Base-by-base conservation (phyloP, 1,140 invertebrate species). In the Sweltsa coloradensis region DNA sequence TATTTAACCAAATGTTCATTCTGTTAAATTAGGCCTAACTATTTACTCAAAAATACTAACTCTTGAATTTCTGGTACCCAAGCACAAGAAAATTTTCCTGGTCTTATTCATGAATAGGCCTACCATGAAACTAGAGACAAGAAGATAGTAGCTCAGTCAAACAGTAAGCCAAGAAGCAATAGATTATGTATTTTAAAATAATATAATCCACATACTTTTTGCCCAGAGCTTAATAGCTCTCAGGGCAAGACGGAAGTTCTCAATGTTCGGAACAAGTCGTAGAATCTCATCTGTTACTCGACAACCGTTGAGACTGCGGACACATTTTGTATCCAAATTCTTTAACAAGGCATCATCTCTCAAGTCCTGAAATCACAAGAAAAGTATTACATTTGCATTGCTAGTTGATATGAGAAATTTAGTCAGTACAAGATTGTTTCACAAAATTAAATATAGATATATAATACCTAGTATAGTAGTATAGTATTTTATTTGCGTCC, bases 271-370 rank as follows among this genome's bases (percentile, higher is more conserved):
- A 55, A 99, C 95, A 31, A 97, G 70, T 45, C 89, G 76, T 5
- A 99, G 65, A 60, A 99, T 99, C 70, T 98, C 94, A 69, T 99
- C 96, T 0, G 97, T 99, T 0, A 99, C 97, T 46, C 96, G 76
- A 60, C 92, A 98, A 41, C 95, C 96, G 69, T 99, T 99, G 14
- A 99, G 73, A 64, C 93, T 97, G 42, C 95, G 69, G 0, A 99
- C 93, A 71, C 92, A 96, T 60, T 96, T 95, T 60, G 83, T 85
- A 69, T 98, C 93, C 25, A 99, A 68, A 71, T 98, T 97, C 67
- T 94, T 95, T 3, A 99, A 66, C 6, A 99, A 65, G 58, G 79
- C 80, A 62, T 97, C 91, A 65, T 97, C 92, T 53, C 78, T 73
- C 5, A 99, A 71, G 70, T 97, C 89, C 71, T 87, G 64, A 55